A percentile compares a stretch with the other conserved stretches of the same genome.
Conservation (phyloP, 1,140 invertebrate genomes). For the Schlechtendalia chinensis region DNA sequence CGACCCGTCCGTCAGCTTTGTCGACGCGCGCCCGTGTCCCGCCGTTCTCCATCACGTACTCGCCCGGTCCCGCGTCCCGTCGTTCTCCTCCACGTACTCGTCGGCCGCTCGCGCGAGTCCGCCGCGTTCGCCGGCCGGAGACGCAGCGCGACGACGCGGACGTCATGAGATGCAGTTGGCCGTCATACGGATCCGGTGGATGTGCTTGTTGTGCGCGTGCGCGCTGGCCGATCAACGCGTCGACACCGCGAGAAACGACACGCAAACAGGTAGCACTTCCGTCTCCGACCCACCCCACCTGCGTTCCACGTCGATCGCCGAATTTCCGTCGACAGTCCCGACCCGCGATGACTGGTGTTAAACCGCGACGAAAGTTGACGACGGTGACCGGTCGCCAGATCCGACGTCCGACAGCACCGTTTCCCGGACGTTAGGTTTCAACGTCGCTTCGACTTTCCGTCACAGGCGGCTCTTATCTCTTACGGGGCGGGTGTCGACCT, state of each 20-base stretch:
- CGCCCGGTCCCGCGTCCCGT: background rate
- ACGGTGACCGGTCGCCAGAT: too few species aligned
- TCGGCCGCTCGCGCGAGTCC: background rate
- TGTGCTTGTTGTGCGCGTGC: conserved; percentile 45
- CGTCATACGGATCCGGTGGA: conserved; percentile 44
- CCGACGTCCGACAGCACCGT: too few species aligned
- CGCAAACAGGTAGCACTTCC: conserved; percentile 46
- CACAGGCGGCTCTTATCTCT: too few species aligned
- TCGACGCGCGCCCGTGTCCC: background rate
- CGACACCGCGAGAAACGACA: background rate
- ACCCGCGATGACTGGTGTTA: background rate
- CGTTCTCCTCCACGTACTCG: background rate
- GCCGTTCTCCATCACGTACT: background rate
- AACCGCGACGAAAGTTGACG: too few species aligned
- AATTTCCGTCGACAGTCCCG: background rate
- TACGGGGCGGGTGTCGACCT: too few species aligned
- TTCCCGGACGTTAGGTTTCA: too few species aligned
- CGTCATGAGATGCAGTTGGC: conserved; percentile 47
- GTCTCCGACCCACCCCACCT: background rate
- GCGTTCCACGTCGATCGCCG: background rate
- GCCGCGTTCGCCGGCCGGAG: background rate
- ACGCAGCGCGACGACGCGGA: conserved; percentile 30
- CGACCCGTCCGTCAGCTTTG: background rate
- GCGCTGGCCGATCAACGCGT: conserved; percentile 41
- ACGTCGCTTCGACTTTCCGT: too few species aligned